Conservation (phyloP, 1,140 invertebrate genomes). For the Magallana ariakensis region DNA sequence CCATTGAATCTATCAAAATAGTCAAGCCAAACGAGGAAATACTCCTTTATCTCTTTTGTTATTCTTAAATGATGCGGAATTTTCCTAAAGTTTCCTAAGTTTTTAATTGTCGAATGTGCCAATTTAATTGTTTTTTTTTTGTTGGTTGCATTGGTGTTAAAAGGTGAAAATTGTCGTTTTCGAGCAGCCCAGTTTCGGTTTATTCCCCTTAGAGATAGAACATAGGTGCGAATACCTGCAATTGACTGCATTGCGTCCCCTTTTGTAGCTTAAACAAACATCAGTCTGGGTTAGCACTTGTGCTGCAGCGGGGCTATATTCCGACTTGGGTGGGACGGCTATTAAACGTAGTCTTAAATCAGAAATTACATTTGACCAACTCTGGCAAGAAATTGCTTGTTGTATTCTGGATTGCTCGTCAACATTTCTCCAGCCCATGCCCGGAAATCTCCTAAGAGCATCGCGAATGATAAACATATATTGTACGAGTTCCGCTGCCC, state of each 20-base stretch:
- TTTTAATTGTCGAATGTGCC: not conserved
- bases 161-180: not conserved
- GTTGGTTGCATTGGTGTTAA: not conserved
- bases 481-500: slow-evolving; percentile 40
- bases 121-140: not conserved
- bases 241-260: not conserved
- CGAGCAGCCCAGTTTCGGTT: not conserved
- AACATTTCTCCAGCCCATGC: slow-evolving; percentile 42
- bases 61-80: too few species aligned
- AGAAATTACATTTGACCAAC: slow-evolving; percentile 42
- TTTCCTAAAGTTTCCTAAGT: not conserved
- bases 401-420: slow-evolving; percentile 54
- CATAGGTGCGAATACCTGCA: slow-evolving; percentile 42
- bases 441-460: not conserved
- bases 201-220: slow-evolving; percentile 8
- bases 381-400: slow-evolving; percentile 30
- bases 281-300: not conserved
- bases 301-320: not conserved
- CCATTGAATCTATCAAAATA: too few species aligned
- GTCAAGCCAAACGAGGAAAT: too few species aligned
- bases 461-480: slow-evolving; percentile 47
- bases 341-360: slow-evolving; percentile 48
- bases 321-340: not conserved
- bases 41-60: too few species aligned
- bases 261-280: slow-evolving; percentile 25